Percentiles rank a stretch among this genome's conserved stretches.
Conservation (phyloP, 2,797 vertebrate genomes). For the Carapus acus region DNA sequence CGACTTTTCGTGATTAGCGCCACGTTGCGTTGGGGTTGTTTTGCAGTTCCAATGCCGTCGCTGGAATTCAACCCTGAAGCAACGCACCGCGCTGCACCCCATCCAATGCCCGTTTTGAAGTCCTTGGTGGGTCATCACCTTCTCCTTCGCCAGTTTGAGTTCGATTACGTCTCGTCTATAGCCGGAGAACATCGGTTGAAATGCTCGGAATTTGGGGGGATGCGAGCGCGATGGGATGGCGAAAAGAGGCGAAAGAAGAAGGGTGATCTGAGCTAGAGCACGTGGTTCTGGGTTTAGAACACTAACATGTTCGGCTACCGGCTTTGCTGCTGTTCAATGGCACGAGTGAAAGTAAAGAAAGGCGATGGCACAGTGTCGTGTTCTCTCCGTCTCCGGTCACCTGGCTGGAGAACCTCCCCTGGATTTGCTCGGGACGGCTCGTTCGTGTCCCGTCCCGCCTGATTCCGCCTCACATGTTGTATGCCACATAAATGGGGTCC, state of each 20-base stretch:
- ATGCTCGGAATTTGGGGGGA: too few species aligned
- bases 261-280: conserved; percentile 29
- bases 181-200: too few species aligned
- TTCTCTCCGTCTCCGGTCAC: conserved; percentile 38
- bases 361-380: conserved; percentile 50
- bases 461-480: conserved; percentile 83
- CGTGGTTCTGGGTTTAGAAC: conserved; percentile 7
- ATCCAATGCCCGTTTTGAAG: too few species aligned
- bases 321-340: conserved; percentile 48
- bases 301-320: conserved; percentile 12
- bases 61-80: conserved; percentile 13
- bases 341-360: conserved; percentile 49
- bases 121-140: too few species aligned
- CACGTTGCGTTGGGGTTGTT: conserved; percentile 1
- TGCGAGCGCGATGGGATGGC: too few species aligned
- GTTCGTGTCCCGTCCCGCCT: conserved; percentile 43
- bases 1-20: conserved; percentile 37
- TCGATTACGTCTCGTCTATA: too few species aligned
- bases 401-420: conserved; percentile 48
- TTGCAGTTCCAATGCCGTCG: conserved; percentile 1
- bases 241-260: too few species aligned
- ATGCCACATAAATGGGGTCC: conserved; percentile 96
- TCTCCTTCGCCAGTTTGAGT: too few species aligned
- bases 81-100: too few species aligned
- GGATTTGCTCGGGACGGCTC: too few species aligned